Conservation (phyloP, 2,888 invertebrate genomes). For the Tyria jacobaeae region DNA sequence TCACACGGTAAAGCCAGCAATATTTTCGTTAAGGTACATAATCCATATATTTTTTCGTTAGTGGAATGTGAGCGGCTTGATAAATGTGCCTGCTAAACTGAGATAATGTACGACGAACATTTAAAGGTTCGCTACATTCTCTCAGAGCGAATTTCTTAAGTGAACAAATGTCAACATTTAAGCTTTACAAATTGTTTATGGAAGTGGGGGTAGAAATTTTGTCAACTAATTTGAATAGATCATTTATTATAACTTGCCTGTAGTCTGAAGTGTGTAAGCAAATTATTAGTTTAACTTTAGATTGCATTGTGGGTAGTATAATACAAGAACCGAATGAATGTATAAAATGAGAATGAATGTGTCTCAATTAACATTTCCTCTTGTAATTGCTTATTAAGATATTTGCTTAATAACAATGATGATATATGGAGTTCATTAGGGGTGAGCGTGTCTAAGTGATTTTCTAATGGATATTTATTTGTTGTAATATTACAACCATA, state of each 20-base stretch:
- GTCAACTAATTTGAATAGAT: conserved; percentile 35
- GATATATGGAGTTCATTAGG: conserved; percentile 19
- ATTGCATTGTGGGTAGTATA: conserved; percentile 34
- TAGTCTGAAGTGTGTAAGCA: conserved; percentile 22
- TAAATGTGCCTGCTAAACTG: conserved; percentile 58
- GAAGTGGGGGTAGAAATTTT: conserved; percentile 37
- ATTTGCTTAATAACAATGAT: conserved; percentile 19
- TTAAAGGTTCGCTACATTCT: conserved; percentile 31
- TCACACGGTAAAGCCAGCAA: conserved; percentile 65
- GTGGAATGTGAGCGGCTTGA: conserved; percentile 60
- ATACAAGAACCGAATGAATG: too few species aligned
- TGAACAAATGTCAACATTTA: conserved; percentile 47
- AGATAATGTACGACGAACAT: conserved; percentile 48
- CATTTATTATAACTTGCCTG: conserved; percentile 33
- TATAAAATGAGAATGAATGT: too few species aligned
- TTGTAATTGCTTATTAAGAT: conserved; percentile 38
- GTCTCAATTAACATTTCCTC: conserved; percentile 42
- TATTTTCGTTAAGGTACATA: conserved; percentile 69
- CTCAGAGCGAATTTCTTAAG: conserved; percentile 39
- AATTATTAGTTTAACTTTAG: conserved; percentile 42
- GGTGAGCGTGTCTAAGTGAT: neutral
- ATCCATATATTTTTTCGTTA: conserved; percentile 70
- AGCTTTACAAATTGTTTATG: conserved; percentile 49
- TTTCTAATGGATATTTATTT: conserved; percentile 3
- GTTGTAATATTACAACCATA: neutral